Percentiles rank a stretch among this genome's conserved stretches.
phyloP scores from a whole-genome alignment of 1,140 invertebrate species.

The Teleogryllus occipitalis region DNA sequence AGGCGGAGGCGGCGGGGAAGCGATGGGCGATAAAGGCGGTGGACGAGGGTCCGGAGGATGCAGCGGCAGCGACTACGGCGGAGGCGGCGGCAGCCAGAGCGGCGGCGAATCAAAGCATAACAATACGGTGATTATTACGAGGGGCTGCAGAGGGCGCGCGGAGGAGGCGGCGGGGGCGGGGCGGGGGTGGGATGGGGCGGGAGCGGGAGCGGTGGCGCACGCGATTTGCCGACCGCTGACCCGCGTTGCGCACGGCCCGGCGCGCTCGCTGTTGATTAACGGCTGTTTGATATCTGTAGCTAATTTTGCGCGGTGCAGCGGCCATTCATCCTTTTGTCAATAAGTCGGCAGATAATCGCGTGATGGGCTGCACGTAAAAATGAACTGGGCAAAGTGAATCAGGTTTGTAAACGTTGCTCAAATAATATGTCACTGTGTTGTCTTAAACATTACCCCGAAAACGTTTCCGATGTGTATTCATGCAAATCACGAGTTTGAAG shows the following conservation, averaged over 20 bases:
- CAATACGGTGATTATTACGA: constrained; percentile 1
- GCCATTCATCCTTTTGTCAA: constrained; percentile 4
- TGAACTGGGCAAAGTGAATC: not conserved
- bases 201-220: not conserved
- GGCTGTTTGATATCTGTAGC: constrained; percentile 3
- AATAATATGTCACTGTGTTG: no score
- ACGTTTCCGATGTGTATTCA: no score
- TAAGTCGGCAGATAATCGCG: not conserved
- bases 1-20: no score
- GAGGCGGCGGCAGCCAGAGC: no score
- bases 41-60: not conserved
- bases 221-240: not conserved
- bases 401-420: not conserved
- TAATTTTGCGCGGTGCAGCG: not conserved
- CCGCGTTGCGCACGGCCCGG: not conserved
- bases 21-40: not conserved
- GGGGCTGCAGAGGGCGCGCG: no score
- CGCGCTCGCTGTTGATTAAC: not conserved
- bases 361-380: not conserved
- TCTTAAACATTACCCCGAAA: no score
- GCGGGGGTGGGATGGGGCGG: no score
- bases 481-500: no score
- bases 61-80: not conserved
- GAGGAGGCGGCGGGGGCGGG: no score
- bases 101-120: constrained; percentile 3